These are phyloP conservation scores for Esperia sulphurella DNA, from an alignment of 2,888 invertebrate genomes.

Conservation along the genomic window DNA sequence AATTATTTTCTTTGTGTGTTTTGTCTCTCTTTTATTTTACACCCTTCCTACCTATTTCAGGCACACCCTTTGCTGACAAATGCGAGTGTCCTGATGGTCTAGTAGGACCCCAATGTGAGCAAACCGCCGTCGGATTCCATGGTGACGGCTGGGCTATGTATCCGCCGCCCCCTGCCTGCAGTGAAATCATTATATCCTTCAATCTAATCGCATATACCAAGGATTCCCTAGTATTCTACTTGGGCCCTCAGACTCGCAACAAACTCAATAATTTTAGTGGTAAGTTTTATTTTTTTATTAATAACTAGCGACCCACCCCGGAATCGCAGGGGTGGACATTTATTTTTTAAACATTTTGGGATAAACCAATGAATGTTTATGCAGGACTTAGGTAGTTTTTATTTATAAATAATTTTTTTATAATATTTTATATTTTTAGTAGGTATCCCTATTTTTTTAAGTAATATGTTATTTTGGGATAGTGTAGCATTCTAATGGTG, in stretches of 20 bases:
- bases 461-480: too few relatives aligned
- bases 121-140: conserved; percentile 91
- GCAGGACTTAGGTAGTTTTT: too few relatives aligned
- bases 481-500: too few relatives aligned
- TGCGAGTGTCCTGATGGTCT: conserved; percentile 91
- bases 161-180: conserved; percentile 91
- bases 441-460: too few relatives aligned
- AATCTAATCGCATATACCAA: conserved; percentile 88
- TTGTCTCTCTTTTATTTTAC: too few relatives aligned
- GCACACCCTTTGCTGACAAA: conserved; percentile 79
- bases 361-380: too few relatives aligned
- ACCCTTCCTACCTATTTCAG: conserved; percentile 27
- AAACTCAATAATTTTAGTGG: conserved; percentile 82
- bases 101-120: conserved; percentile 94
- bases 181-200: conserved; percentile 88
- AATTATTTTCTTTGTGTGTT: too few relatives aligned
- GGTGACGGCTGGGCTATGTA: conserved; percentile 97
- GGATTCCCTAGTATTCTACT: conserved; percentile 93
- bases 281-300: conserved; percentile 31
- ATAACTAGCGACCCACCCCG: too few relatives aligned
- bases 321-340: too few relatives aligned
- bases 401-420: too few relatives aligned
- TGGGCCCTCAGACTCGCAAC: conserved; percentile 88
- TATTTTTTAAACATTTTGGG: too few relatives aligned
- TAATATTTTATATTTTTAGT: too few relatives aligned